Base-by-base conservation (phyloP, 2,888 invertebrate genomes). In the Cerceris ruficornis region DNA sequence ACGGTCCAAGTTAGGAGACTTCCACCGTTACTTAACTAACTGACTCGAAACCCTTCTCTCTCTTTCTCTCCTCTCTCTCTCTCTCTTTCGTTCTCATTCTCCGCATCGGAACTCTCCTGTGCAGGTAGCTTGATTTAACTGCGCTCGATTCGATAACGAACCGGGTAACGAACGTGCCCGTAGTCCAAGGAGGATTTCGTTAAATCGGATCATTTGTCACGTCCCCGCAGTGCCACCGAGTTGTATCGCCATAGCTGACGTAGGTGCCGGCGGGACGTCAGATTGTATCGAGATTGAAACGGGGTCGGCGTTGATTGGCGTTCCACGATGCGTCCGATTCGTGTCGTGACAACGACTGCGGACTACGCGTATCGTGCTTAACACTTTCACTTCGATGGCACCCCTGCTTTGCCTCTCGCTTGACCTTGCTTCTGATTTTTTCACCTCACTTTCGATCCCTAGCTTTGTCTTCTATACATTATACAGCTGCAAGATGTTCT, bases 121-220 rank as follows among this genome's bases (percentile, higher is more conserved):
- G 39, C 64, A 50, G 75, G 57, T 83, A 76, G 71, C 85, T 76
- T 58, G 69, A 83, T 84, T 80, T 76, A 75, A 72, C 82, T 74
- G 80, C 58, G 49, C 61, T 54, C 60, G 64, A 69, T 68, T 64
- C 80, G 76, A 83, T 83, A 82, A 81, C 82, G 83, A 83, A 80
- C 52, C 73, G 70, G 55, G 77, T 79, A 86, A 86, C 84, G 86
- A 86, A 79, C 72, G 60, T 69, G 73, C 64, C 60, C 57, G 59
- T 54, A 69, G 60, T 46, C 67, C 64, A 58, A 75, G 70, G 69
- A 78, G 77, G 75, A 81, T 88, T 88, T 84, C 80, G 82, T 86
- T 80, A 82, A 81, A 84, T 73, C 85, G 83, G 81, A 87, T 88
- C 88, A 87, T 88, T 88, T 88, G 86, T 88, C 87, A 88, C 83